Evolutionary conservation across 2,888 invertebrate species (phyloP), one percentile per base, ranked within the genome.

Genomic region (Caenorhabditis doughertyi): DNA sequence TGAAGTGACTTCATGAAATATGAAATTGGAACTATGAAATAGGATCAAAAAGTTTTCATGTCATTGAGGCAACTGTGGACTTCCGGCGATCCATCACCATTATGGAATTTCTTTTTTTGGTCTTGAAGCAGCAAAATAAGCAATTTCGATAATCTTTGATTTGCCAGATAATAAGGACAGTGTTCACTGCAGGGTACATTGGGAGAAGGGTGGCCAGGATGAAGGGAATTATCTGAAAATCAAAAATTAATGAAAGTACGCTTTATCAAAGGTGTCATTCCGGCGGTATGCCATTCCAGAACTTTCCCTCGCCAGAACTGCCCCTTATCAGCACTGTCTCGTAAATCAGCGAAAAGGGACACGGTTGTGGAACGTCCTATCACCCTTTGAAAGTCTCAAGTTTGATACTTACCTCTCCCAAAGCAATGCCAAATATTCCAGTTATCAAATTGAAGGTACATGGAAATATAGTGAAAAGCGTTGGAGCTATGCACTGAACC

Each of bases 121-220:
- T 55, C 4, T 55, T 23, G 2, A 44, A 9, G n/a, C 62, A 55
- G 8, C 32, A 73, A 3, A 64, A 56, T 9, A 74, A n/a, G 25
- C 23, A 56, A 21, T 56, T 58, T 5, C 65, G 74, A 58, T 65
- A 74, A 32, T 74, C 74, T 16, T 49, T 74, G 39, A 74, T 58
- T 39, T 74, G 74, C 56, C 65, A 74, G 18, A 74, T 56, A 7
- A 74, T 65, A 2, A 74, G 25, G 13, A 65, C 8, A 16, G 74
- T 13, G 21, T 74, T 74, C 13, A 74, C 65, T 3, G 74, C 65
- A 2, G 74, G 74, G 27, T 74, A 74, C 56, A 74, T 65, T n/a
- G 74, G 74, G 0, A 74, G 58, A 1, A 74, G 74, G 16, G 56
- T 21, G 0, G 74, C 74, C 18, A 74, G 35, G 11, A 58, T 8